Conservation (phyloP, 1,140 invertebrate genomes). For the Stratiolaelaps scimitus region DNA sequence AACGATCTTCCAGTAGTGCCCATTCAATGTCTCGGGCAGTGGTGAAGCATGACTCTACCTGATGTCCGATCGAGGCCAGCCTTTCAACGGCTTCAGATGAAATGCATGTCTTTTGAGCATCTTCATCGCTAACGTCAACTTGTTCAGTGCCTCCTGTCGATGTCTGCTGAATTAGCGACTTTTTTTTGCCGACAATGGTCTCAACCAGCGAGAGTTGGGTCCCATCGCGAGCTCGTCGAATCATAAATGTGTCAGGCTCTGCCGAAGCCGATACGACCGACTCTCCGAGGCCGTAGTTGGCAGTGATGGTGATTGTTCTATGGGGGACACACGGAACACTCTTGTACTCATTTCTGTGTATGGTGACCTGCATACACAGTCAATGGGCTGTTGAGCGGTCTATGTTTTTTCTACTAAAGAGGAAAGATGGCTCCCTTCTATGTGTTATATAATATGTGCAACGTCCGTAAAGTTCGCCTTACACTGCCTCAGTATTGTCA, state of each 20-base stretch:
- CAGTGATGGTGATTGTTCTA: constrained; percentile 53
- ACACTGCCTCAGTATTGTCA: too few relatives aligned
- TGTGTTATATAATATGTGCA: too few relatives aligned
- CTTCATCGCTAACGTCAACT: neutral
- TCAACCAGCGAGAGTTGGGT: neutral
- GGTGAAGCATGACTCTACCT: neutral
- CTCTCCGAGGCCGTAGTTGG: constrained; percentile 68
- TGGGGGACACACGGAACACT: too few relatives aligned
- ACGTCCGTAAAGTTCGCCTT: too few relatives aligned
- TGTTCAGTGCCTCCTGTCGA: neutral
- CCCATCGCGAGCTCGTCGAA: constrained; percentile 37
- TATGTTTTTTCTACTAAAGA: too few relatives aligned
- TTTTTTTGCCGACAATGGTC: constrained; percentile 1
- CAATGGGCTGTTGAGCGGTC: too few relatives aligned
- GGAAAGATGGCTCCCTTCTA: too few relatives aligned
- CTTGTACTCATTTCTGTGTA: too few relatives aligned
- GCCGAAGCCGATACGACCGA: constrained; percentile 58
- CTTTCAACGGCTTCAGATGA: neutral
- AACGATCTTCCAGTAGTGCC: constrained; percentile 38
- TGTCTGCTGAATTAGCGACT: constrained; percentile 2
- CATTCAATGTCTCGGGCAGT: constrained; percentile 10
- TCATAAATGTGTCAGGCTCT: constrained; percentile 56
- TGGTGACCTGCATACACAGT: too few relatives aligned
- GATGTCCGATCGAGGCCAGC: neutral
- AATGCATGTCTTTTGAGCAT: neutral